Conservation (phyloP, 2,797 vertebrate species). For the Notamacropus eugenii region DNA sequence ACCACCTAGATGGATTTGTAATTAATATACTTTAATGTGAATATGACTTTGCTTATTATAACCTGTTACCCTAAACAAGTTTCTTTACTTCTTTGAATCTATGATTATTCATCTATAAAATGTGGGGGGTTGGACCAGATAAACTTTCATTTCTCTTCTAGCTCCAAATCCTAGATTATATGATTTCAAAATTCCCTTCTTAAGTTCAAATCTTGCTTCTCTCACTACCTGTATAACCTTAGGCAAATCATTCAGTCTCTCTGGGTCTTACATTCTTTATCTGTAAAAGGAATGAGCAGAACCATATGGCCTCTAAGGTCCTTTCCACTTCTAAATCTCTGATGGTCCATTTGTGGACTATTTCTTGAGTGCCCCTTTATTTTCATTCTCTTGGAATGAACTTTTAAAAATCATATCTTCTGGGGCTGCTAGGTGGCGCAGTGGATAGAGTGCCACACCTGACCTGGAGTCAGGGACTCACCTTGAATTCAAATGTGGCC, state of each 20-base stretch:
- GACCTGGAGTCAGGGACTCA: not conserved
- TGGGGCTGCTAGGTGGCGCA: not conserved
- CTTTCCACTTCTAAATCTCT: not conserved
- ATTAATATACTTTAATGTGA: not conserved
- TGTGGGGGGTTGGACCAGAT: not conserved
- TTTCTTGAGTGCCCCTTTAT: not conserved
- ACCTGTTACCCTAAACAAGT: not conserved
- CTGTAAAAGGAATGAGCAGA: not conserved
- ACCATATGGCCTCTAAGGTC: not conserved
- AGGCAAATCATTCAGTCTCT: not conserved
- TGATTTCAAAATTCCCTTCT: not conserved
- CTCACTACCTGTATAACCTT: not conserved
- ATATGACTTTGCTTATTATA: not conserved
- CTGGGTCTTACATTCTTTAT: not conserved
- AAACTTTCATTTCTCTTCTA: not conserved
- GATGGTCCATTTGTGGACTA: not conserved
- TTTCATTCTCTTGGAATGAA: not conserved
- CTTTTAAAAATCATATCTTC: not conserved
- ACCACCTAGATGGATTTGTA: not conserved
- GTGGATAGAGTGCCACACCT: not conserved
- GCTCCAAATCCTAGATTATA: not conserved
- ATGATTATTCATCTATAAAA: too few relatives aligned
- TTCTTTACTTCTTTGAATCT: not conserved
- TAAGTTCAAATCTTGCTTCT: not conserved
- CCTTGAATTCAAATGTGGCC: not conserved